Evolutionary conservation across 2,113 vertebrate species (phyloP).

Genomic region (Cathartes aura): DNA sequence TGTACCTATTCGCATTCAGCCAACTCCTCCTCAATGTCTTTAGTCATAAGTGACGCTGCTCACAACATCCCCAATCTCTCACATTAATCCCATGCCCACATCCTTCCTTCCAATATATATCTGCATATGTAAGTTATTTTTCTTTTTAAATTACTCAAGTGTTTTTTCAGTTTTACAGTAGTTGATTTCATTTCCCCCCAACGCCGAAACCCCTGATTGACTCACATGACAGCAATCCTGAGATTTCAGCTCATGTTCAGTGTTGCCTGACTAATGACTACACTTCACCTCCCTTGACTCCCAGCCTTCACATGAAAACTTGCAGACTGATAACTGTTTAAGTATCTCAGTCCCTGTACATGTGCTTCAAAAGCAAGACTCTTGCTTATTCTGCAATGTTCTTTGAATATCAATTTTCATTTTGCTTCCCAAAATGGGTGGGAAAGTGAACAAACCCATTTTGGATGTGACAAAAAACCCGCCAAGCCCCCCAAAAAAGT

Average conservation of each 20-base stretch:
- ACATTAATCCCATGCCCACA: neutral
- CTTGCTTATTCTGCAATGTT: neutral
- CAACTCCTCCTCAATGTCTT: neutral
- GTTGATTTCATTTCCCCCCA: neutral
- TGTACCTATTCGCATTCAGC: too few relatives aligned
- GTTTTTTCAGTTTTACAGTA: neutral
- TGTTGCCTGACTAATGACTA: neutral
- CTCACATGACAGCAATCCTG: neutral
- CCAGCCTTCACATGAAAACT: neutral
- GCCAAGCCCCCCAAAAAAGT: neutral
- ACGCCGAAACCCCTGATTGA: fast-evolving
- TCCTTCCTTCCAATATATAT: neutral
- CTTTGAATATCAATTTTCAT: neutral
- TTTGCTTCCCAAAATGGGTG: neutral
- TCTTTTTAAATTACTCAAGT: neutral
- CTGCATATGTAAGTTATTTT: neutral
- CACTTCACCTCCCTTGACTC: neutral
- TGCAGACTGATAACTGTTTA: neutral
- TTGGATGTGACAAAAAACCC: neutral
- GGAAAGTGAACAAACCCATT: neutral
- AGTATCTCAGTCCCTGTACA: fast-evolving
- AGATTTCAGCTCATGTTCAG: neutral
- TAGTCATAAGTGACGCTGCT: neutral
- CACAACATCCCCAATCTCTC: neutral
- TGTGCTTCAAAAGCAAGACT: neutral